phyloP scores from a whole-genome alignment of 35 echinoderm and acorn worm genomes.

The Chiridota heheva region DNA sequence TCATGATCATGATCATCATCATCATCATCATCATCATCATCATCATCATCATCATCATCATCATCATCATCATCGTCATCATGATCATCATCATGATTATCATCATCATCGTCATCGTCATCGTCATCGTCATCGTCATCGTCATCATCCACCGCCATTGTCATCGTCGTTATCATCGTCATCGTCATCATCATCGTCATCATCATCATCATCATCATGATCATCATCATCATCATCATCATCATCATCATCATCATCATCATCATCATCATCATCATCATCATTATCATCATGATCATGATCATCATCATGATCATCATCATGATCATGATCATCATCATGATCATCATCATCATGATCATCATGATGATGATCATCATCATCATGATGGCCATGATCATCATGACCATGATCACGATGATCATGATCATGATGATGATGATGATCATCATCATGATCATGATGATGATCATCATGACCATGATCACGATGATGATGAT shows the following conservation, averaged over 20 bases:
- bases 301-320: neutral
- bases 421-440: neutral
- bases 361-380: neutral
- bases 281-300: neutral
- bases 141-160: neutral
- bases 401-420: neutral
- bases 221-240: no score
- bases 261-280: slow-evolving; percentile 9
- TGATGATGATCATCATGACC: neutral
- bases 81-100: neutral
- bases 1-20: neutral
- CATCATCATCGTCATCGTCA: neutral
- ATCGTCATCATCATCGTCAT: no score
- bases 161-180: no score
- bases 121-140: neutral
- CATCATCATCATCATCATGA: no score
- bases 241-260: no score
- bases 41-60: slow-evolving; percentile 1
- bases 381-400: neutral
- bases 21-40: neutral
- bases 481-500: slow-evolving; percentile 1
- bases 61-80: neutral
- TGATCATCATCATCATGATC: neutral
- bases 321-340: slow-evolving; percentile 1
- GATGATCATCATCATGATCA: neutral